Conservation (phyloP, 2,888 invertebrate genomes). For the Autographa pulchrina region DNA sequence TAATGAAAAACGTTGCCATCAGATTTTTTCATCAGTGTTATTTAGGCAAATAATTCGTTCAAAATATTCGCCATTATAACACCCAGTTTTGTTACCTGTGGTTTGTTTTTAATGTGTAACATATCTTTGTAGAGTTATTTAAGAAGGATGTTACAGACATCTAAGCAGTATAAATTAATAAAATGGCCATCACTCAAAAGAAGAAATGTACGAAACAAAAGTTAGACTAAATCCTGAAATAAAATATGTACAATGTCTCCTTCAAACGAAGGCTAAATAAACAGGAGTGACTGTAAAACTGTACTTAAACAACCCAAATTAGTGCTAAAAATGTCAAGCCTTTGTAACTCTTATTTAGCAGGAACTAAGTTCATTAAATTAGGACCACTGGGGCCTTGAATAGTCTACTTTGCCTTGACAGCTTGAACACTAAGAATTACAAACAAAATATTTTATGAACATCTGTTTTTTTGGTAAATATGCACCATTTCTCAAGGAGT, state of each 20-base stretch:
- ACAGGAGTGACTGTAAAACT: not conserved
- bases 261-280: not conserved
- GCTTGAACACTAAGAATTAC: not conserved
- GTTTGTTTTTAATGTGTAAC: too few relatives aligned
- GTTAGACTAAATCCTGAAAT: too few relatives aligned
- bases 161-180: too few relatives aligned
- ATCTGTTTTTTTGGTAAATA: not conserved
- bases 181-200: not conserved
- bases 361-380: constrained; percentile 1
- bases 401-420: not conserved
- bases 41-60: too few relatives aligned
- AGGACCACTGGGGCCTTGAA: not conserved
- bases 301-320: not conserved
- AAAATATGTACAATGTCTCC: too few relatives aligned
- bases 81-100: too few relatives aligned
- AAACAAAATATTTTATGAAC: not conserved
- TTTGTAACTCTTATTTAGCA: not conserved
- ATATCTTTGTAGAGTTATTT: too few relatives aligned
- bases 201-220: not conserved
- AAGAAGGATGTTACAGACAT: too few relatives aligned
- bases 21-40: too few relatives aligned
- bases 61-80: too few relatives aligned
- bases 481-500: not conserved
- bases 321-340: not conserved
- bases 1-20: too few relatives aligned